These are phyloP conservation scores for Drosophila yakuba DNA, from an alignment of 1,140 invertebrate genomes.

Conservation along the genomic window DNA sequence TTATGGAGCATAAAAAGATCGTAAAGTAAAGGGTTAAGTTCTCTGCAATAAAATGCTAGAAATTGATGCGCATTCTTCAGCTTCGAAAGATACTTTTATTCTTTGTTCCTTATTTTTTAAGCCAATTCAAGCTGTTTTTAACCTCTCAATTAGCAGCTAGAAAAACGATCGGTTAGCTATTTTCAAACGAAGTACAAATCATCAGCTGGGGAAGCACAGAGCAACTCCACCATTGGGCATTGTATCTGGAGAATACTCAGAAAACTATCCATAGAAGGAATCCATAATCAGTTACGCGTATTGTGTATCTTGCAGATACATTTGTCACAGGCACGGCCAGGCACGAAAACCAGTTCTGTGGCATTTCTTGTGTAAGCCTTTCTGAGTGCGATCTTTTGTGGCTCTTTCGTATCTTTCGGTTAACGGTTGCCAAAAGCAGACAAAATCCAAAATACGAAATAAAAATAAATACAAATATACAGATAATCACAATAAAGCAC, in stretches of 20 bases:
- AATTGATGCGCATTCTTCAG: neutral
- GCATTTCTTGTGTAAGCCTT: conserved; percentile 51
- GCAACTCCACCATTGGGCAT: conserved; percentile 1
- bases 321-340: conserved; percentile 42
- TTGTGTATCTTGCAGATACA: conserved; percentile 49
- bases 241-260: conserved; percentile 4
- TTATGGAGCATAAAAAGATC: conserved; percentile 38
- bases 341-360: conserved; percentile 44
- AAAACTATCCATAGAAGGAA: conserved; percentile 34
- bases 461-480: conserved; percentile 7
- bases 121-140: no score
- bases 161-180: neutral
- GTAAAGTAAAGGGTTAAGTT: neutral
- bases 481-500: conserved; percentile 39
- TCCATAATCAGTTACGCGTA: conserved; percentile 29
- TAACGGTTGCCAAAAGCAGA: conserved; percentile 30
- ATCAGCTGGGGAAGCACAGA: neutral
- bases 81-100: neutral
- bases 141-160: no score
- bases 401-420: conserved; percentile 23
- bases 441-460: conserved; percentile 9
- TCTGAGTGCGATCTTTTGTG: conserved; percentile 31
- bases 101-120: neutral
- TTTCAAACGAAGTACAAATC: conserved; percentile 10
- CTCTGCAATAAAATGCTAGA: neutral